A percentile compares a stretch with the other conserved stretches of the same genome.
Conservation (phyloP, 2,797 vertebrate genomes). For the Labroides dimidiatus region DNA sequence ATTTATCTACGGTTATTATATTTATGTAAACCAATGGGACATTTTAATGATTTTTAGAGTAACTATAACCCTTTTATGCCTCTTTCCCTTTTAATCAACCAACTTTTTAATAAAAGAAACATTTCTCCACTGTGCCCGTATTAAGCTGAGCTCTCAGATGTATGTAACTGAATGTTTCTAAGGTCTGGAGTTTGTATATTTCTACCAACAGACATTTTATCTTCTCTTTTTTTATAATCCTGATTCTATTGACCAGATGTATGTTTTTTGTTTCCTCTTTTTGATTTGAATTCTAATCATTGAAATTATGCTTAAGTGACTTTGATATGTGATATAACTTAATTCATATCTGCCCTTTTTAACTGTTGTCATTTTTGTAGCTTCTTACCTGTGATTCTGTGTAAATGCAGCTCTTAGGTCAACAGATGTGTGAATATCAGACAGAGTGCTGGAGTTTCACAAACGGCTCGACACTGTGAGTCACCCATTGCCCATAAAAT, state of each 20-base stretch:
- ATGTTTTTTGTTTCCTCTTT: constrained; percentile 60
- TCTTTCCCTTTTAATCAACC: constrained; percentile 61
- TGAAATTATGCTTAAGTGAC: constrained; percentile 77
- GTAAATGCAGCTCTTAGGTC: constrained; percentile 70
- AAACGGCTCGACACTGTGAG: constrained; percentile 66
- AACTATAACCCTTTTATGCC: constrained; percentile 61
- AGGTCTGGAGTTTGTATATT: constrained; percentile 85
- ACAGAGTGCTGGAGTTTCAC: constrained; percentile 72
- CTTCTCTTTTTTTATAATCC: constrained; percentile 83
- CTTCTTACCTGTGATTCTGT: constrained; percentile 56
- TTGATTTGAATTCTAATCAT: constrained; percentile 75
- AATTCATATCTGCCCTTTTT: constrained; percentile 69
- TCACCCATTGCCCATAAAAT: constrained; percentile 38
- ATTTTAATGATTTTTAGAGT: constrained; percentile 84
- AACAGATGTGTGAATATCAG: constrained; percentile 73
- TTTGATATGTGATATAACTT: constrained; percentile 62
- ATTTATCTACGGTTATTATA: constrained; percentile 88
- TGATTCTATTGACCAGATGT: constrained; percentile 81
- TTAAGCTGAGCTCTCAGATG: constrained; percentile 88
- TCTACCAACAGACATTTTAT: constrained; percentile 84
- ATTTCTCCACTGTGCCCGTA: constrained; percentile 68
- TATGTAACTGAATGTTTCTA: constrained; percentile 89
- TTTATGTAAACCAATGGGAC: constrained; percentile 90
- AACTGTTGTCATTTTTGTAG: constrained; percentile 62
- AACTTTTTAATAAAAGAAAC: constrained; percentile 56